Base-by-base conservation (phyloP, 2,113 vertebrate genomes). In the Caloenas nicobarica region DNA sequence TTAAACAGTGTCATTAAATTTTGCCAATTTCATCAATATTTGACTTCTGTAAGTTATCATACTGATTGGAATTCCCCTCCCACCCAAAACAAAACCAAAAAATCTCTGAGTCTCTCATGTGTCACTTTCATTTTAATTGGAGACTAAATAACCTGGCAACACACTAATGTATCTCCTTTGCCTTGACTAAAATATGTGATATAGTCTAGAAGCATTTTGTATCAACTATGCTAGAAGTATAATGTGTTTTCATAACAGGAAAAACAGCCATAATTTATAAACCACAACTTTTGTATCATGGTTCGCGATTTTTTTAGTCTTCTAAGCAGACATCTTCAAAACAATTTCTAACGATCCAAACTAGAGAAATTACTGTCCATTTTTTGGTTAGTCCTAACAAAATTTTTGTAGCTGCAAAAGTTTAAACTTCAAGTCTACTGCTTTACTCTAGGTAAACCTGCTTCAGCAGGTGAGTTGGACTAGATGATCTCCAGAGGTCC, bases 311-410 rank as follows among this genome's bases (percentile, higher is more conserved):
- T 86, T 89, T 46, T 54, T 90, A 46, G 56, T 48, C 9, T 83
- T 88, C 28, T 86, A 40, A 85, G 36, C 4, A 80, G 33, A 89
- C 15, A 19, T 48, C 58, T 93, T 95, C 13, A 77, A 85, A 95
- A 78, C 19, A 42, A 88, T 95, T 96, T 93, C 34, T 80, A 65
- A 69, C 70, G 23, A 92, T 65, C 34, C 33, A 88, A 86, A 89
- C 10, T 17, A 90, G 28, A 89, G 44, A 34, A 93, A 89, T 86
- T 83, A 62, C 12, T 7, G 50, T 53, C 10, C 25, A 44, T 65
- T 91, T 91, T 89, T 90, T 73, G 19, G 19, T 77, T 94, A 62
- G 42, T 57, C 38, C 25, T 95, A 23, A 57, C 22, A 81, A 56
- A 70, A 57, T 83, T 93, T 85, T 80, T 89, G 50, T 51, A 68